Percentiles rank a stretch among this genome's conserved stretches.
Evolutionary conservation across 2,797 vertebrate species (phyloP).

Genomic region (Cynopterus sphinx): DNA sequence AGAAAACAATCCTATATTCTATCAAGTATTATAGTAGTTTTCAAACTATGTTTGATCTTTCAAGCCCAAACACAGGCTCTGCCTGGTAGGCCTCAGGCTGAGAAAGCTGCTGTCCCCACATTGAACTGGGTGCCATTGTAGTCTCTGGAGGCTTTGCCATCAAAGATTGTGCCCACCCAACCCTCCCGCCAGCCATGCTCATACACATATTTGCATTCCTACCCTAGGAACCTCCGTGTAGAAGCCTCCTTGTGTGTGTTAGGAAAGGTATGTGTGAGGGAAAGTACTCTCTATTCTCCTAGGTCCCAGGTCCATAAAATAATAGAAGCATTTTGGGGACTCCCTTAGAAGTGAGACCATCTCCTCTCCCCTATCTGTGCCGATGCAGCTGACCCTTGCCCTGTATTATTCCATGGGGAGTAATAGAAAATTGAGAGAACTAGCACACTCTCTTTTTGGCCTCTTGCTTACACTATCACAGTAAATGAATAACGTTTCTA

Average conservation of each 20-base stretch:
- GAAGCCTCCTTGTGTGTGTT: not conserved
- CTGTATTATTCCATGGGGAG: not conserved
- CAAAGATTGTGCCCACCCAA: not conserved
- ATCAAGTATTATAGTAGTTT: not conserved
- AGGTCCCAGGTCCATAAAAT: not conserved
- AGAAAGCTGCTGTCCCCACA: not conserved
- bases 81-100: accelerated
- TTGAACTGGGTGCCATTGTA: accelerated
- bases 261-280: accelerated
- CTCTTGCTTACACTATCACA: not conserved
- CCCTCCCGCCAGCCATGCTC: too few relatives aligned
- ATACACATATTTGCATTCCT: not conserved
- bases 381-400: not conserved
- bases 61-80: not conserved
- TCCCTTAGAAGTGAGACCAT: not conserved
- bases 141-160: too few relatives aligned
- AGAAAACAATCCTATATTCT: not conserved
- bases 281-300: not conserved
- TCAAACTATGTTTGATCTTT: not conserved
- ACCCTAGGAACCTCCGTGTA: not conserved
- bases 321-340: not conserved
- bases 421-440: not conserved
- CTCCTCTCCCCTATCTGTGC: not conserved
- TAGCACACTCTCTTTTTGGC: not conserved
- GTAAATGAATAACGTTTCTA: not conserved